phyloP scores from a whole-genome alignment of 1,140 invertebrate species.

The Drosophila kepulauana region DNA sequence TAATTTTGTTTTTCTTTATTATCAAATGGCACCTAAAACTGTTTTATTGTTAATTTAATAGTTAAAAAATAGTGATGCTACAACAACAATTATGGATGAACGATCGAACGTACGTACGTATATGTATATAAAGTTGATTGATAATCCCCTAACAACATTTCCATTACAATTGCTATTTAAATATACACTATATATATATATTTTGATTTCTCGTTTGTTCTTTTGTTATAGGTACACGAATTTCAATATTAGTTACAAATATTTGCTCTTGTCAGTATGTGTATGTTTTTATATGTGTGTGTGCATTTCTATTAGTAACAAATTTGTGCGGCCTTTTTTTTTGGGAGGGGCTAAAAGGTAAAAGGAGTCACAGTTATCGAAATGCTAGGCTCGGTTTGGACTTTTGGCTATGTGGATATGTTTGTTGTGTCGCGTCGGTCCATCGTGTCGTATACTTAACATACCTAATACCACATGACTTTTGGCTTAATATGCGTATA shows the following conservation, averaged over 20 bases:
- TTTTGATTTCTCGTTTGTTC: slow-evolving; percentile 61
- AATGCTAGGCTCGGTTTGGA: slow-evolving; percentile 1
- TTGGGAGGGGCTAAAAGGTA: not conserved
- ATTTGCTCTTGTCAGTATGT: slow-evolving; percentile 3
- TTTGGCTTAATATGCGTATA: slow-evolving; percentile 31
- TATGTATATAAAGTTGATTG: slow-evolving; percentile 21
- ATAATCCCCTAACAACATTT: slow-evolving; percentile 11
- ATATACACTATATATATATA: slow-evolving; percentile 10
- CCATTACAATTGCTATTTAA: slow-evolving; percentile 12
- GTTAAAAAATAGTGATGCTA: slow-evolving; percentile 46
- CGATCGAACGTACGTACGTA: not conserved
- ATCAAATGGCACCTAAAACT: slow-evolving; percentile 74
- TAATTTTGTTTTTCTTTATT: slow-evolving; percentile 40
- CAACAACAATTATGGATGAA: slow-evolving; percentile 46
- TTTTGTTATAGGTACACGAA: slow-evolving; percentile 64
- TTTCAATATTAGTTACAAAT: slow-evolving; percentile 56
- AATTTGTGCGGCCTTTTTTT: slow-evolving; percentile 32
- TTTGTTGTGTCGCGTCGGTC: not conserved
- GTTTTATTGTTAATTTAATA: slow-evolving; percentile 45
- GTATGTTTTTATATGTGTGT: slow-evolving; percentile 12
- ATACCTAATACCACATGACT: slow-evolving; percentile 19
- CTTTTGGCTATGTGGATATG: slow-evolving; percentile 26
- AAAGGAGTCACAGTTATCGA: slow-evolving; percentile 6
- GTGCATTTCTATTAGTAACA: slow-evolving; percentile 42
- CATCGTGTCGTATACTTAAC: slow-evolving; percentile 25